Percentiles rank a stretch among this genome's conserved stretches.
These are phyloP conservation scores for Linnaemya vulpina DNA, from an alignment of 2,888 invertebrate genomes.

Conservation along the genomic window DNA sequence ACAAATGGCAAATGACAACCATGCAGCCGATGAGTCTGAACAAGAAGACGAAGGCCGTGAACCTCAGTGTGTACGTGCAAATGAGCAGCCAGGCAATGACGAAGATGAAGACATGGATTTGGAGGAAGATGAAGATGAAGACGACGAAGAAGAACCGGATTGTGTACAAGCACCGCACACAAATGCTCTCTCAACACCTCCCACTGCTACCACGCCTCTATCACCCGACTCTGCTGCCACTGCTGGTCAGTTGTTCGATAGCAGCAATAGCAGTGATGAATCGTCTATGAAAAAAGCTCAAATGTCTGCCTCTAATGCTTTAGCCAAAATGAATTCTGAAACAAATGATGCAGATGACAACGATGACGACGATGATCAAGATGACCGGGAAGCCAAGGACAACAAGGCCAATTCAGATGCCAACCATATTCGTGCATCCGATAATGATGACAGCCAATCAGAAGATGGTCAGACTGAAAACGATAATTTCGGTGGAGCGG, in stretches of 20 bases:
- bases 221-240: slow-evolving; percentile 80
- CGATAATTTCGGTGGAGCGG: slow-evolving; percentile 48
- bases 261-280: slow-evolving; percentile 81
- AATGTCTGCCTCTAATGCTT: slow-evolving; percentile 78
- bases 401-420: slow-evolving; percentile 25
- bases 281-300: slow-evolving; percentile 79
- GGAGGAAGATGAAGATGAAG: slow-evolving; percentile 48
- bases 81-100: slow-evolving; percentile 52
- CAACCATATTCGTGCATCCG: slow-evolving; percentile 66
- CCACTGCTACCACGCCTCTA: slow-evolving; percentile 78
- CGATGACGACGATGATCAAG: slow-evolving; percentile 41
- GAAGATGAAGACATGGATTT: slow-evolving; percentile 60
- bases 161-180: slow-evolving; percentile 76
- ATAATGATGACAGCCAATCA: slow-evolving; percentile 55
- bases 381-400: slow-evolving; percentile 18
- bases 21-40: slow-evolving; percentile 38
- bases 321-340: slow-evolving; percentile 76
- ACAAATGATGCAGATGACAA: slow-evolving; percentile 63
- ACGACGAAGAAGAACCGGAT: slow-evolving; percentile 68
- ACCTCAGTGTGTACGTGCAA: slow-evolving; percentile 65
- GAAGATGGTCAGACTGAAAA: slow-evolving; percentile 50
- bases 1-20: slow-evolving; percentile 19
- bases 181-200: slow-evolving; percentile 75
- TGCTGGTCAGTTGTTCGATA: slow-evolving; percentile 80
- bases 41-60: slow-evolving; percentile 66